Evolutionary conservation across 2,797 vertebrate genomes (phyloP), one percentile per base, ranked within the genome.

Genomic region (Peromyscus attwateri): DNA sequence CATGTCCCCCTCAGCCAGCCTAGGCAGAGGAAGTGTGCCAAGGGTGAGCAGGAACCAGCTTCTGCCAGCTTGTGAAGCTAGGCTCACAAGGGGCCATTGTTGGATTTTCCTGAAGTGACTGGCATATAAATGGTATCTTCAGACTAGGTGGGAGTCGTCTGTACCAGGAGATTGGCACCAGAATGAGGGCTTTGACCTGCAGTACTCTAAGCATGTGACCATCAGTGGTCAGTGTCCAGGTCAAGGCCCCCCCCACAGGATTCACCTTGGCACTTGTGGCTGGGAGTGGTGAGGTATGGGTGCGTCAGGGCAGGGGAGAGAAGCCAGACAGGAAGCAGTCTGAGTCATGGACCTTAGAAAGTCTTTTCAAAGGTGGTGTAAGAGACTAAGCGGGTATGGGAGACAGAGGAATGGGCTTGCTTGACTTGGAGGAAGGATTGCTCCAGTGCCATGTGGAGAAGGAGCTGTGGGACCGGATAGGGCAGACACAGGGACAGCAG

Each of bases 141-240:
- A 17, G 40, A 57, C 12, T 11, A 64, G 55, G 4, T 0, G 0
- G 1, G 93, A 9, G 70, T n/a, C 21, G 57, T 23, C 3, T n/a
- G 77, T 29, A 16, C 55, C 16, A 29, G 0, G 23, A 88, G 89
- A 77, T 1, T 5, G 87, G 66, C 0, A 0, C n/a, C 43, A 5
- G 9, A n/a, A 37, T 6, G 29, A 23, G 25, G 76, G 79, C 1
- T 16, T 34, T 21, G 11, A 34, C 83, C 16, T 37, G 5, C 4
- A 16, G 70, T 25, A 60, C 34, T 57, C 70, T 29, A 88, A 60
- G 17, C 46, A 3, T 29, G 3, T 8, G 1, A 3, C 19, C 1
- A n/a, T 37, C 87, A 1, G 29, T 0, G 0, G 40, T 46, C 87
- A 1, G 29, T 0, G 0, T 2, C n/a, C 5, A 9, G 19, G 29